These are phyloP conservation scores for Octopus bimaculoides DNA, from an alignment of 1,140 invertebrate genomes.

Conservation along the genomic window DNA sequence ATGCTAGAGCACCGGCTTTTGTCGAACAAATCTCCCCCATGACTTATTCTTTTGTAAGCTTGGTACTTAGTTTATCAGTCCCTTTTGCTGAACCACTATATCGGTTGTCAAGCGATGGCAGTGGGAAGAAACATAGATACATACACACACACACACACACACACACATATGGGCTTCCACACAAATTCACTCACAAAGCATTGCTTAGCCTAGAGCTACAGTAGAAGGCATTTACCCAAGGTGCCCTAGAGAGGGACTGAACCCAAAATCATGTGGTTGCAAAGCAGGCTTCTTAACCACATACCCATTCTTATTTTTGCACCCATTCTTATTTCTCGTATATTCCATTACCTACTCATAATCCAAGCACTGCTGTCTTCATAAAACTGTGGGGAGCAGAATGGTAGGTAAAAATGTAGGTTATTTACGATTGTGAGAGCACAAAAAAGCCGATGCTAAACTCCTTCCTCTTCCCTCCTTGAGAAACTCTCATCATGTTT, in stretches of 20 bases:
- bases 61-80: not conserved
- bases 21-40: not conserved
- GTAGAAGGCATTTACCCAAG: too few relatives aligned
- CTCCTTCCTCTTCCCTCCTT: not conserved
- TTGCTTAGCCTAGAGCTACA: too few relatives aligned
- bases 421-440: not conserved
- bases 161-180: too few relatives aligned
- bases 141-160: too few relatives aligned
- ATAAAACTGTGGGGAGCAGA: not conserved
- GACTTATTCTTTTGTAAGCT: not conserved
- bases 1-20: not conserved
- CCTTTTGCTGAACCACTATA: not conserved
- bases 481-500: not conserved
- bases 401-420: not conserved
- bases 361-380: not conserved
- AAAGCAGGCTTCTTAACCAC: too few relatives aligned
- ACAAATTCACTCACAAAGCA: too few relatives aligned
- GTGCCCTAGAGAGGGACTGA: too few relatives aligned
- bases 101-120: not conserved
- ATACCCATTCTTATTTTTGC: too few relatives aligned
- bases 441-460: not conserved
- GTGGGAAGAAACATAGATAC: too few relatives aligned
- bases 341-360: not conserved
- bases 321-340: too few relatives aligned
- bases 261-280: too few relatives aligned